Evolutionary conservation across 2,888 invertebrate species (phyloP).

Genomic region (Agriopis aurantiaria): DNA sequence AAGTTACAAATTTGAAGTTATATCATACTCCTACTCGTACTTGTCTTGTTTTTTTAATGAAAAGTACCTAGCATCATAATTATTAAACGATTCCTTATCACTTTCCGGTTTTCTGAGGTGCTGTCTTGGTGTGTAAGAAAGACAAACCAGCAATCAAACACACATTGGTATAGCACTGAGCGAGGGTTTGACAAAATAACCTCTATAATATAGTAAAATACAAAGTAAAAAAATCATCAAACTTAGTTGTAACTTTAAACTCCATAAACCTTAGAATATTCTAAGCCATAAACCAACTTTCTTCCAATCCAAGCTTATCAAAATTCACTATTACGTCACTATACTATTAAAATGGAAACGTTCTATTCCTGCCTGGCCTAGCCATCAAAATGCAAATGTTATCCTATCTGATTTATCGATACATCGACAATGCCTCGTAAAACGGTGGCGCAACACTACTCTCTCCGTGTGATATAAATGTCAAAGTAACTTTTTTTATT

Average conservation of each 20-base stretch:
- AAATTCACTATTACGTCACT: slow-evolving; percentile 25
- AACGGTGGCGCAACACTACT: slow-evolving; percentile 44
- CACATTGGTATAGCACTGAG: too few species aligned
- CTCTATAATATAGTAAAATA: too few species aligned
- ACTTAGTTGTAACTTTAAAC: slow-evolving; percentile 3
- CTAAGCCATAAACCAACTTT: slow-evolving; percentile 25
- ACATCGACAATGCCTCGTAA: slow-evolving; percentile 39
- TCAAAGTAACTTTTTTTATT: neutral
- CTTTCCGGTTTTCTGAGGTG: too few species aligned
- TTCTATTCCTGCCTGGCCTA: slow-evolving; percentile 13
- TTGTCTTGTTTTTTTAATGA: too few species aligned
- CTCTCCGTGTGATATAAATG: slow-evolving; percentile 21
- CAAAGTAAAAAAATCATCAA: slow-evolving; percentile 11
- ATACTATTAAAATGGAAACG: slow-evolving; percentile 16
- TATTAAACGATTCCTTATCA: too few species aligned
- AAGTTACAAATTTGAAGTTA: too few species aligned
- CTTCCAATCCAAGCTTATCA: slow-evolving; percentile 21
- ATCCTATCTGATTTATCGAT: slow-evolving; percentile 37
- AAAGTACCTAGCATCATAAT: too few species aligned
- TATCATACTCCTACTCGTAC: too few species aligned
- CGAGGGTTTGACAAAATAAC: neutral
- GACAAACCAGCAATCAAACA: too few species aligned
- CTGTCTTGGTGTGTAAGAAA: too few species aligned
- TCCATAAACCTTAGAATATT: too few species aligned
- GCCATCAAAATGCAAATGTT: slow-evolving; percentile 41